These are phyloP conservation scores for Cephus rjabovi DNA, from an alignment of 2,888 invertebrate genomes.

Conservation along the genomic window DNA sequence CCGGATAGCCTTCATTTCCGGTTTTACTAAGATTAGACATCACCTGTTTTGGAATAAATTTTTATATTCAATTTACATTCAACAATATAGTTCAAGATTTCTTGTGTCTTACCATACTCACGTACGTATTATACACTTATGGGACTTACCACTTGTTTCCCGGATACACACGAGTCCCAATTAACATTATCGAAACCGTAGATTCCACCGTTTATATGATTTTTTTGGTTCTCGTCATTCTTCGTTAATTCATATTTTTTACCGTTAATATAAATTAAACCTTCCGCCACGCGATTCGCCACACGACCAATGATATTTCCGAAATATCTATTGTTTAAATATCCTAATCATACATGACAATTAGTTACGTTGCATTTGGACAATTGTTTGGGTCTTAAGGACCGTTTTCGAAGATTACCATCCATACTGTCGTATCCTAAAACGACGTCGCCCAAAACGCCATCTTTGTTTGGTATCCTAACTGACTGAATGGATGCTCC, in stretches of 20 bases:
- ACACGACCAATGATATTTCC: constrained; percentile 71
- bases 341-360: constrained; percentile 47
- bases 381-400: not conserved
- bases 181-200: constrained; percentile 70
- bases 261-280: constrained; percentile 65
- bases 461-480: constrained; percentile 67
- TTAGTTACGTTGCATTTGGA: not conserved
- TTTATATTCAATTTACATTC: not conserved
- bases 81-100: not conserved
- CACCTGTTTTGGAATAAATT: constrained; percentile 36
- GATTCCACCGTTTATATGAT: constrained; percentile 31
- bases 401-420: constrained; percentile 57
- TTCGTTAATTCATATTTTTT: constrained; percentile 56
- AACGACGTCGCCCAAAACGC: constrained; percentile 68
- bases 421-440: constrained; percentile 70
- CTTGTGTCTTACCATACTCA: not conserved
- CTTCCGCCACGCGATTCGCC: constrained; percentile 67
- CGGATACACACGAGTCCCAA: constrained; percentile 49
- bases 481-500: constrained; percentile 71
- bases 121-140: not conserved
- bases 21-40: constrained; percentile 68
- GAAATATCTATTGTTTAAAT: constrained; percentile 67
- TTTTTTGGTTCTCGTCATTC: constrained; percentile 12
- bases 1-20: constrained; percentile 71
- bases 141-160: constrained; percentile 47